phyloP scores from a whole-genome alignment of 2,888 invertebrate species.

The Orthonevra nobilis region DNA sequence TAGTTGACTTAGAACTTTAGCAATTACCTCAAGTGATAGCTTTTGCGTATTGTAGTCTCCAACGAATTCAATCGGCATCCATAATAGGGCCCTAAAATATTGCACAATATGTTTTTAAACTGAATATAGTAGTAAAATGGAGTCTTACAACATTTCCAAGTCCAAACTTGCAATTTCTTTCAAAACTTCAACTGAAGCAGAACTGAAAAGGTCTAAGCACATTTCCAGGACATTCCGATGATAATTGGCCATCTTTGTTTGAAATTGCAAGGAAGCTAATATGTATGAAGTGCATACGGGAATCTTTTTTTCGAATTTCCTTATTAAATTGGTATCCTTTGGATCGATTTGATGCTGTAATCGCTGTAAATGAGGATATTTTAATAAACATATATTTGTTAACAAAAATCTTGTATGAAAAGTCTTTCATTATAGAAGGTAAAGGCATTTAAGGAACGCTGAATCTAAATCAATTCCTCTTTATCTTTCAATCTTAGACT shows the following conservation, averaged over 20 bases:
- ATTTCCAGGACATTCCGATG: conserved; percentile 70
- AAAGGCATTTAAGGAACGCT: no score
- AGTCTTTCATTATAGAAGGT: no score
- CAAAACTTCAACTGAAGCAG: conserved; percentile 48
- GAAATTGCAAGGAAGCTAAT: conserved; percentile 71
- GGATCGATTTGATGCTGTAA: conserved; percentile 56
- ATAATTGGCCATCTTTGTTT: conserved; percentile 66
- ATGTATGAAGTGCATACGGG: conserved; percentile 71
- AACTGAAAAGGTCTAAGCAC: conserved; percentile 67
- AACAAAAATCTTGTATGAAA: no score
- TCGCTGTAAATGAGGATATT: not conserved
- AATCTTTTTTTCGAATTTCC: conserved; percentile 69
- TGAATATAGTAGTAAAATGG: not conserved
- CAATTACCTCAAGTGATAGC: conserved; percentile 67
- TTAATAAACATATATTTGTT: no score
- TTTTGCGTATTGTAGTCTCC: conserved; percentile 73
- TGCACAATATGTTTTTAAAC: not conserved
- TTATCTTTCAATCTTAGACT: no score
- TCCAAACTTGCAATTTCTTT: conserved; percentile 51
- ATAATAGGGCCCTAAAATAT: conserved; percentile 71
- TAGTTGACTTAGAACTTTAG: conserved; percentile 65
- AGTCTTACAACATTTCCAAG: conserved; percentile 69
- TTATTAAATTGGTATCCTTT: conserved; percentile 24
- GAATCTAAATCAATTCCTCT: no score
- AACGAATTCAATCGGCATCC: conserved; percentile 72